Percentiles rank a stretch among this genome's conserved stretches.
Evolutionary conservation across 2,113 vertebrate species (phyloP).

Genomic region (Crypturellus undulatus): DNA sequence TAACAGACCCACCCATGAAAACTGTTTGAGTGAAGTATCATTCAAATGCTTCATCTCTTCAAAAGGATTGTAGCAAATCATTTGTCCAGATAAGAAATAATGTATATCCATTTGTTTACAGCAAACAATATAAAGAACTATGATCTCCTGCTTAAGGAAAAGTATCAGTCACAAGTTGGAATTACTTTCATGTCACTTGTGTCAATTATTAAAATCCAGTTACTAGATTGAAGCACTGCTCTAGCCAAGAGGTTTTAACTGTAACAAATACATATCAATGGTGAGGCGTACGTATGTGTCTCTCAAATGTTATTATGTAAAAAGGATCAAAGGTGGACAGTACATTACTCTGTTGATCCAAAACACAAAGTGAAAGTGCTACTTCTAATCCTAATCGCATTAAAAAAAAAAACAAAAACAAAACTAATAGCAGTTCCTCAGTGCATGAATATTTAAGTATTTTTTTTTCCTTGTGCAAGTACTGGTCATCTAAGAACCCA

Average conservation of each 20-base stretch:
- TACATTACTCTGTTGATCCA: constrained; percentile 73
- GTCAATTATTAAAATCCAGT: constrained; percentile 70
- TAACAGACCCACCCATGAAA: constrained; percentile 54
- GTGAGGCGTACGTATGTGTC: constrained; percentile 53
- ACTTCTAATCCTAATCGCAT: constrained; percentile 79
- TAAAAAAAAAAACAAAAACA: constrained; percentile 51
- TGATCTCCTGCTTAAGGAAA: constrained; percentile 68
- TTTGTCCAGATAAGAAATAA: constrained; percentile 28
- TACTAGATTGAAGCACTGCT: constrained; percentile 73
- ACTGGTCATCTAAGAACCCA: constrained; percentile 78
- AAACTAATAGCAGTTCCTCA: constrained; percentile 80
- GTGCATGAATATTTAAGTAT: constrained; percentile 79
- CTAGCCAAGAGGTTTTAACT: constrained; percentile 66
- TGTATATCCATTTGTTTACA: constrained; percentile 42
- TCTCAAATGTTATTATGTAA: constrained; percentile 63
- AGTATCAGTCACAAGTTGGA: constrained; percentile 52
- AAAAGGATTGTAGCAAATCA: constrained; percentile 56
- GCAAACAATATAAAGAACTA: constrained; percentile 61
- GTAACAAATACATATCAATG: constrained; percentile 56
- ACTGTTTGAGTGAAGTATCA: constrained; percentile 50
- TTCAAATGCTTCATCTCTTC: constrained; percentile 57
- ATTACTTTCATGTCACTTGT: constrained; percentile 62
- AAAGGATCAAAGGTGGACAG: constrained; percentile 67
- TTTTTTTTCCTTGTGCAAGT: constrained; percentile 82
- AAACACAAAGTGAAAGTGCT: constrained; percentile 83